Base-by-base conservation (phyloP, 1,140 invertebrate species). In the Drosophila tropicalis region DNA sequence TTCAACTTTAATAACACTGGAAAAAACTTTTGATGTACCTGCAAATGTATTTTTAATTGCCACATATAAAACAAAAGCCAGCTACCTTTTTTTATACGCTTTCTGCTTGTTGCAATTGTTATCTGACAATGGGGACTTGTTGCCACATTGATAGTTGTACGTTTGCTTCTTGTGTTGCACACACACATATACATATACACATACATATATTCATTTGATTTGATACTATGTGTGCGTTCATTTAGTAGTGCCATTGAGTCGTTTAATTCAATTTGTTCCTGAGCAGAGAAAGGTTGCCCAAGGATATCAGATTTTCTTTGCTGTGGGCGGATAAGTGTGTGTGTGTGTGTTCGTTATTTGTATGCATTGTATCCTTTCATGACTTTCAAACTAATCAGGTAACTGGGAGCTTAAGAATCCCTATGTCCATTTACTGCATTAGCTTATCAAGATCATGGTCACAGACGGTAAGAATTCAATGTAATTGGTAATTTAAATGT, bases 191-290 rank as follows among this genome's bases (percentile, higher is more conserved):
- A 60, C 13, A 5, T 29, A 29, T 29, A 55, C 39, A 74, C 25
- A 41, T 29, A 60, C 19, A 44, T 34, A 71, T 36, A 58, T 68
- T 61, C 13, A 41, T 34, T 61, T 56, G 25, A 55, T 61, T 70
- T 68, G 41, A 29, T 47, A 57, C 17, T 67, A n/a, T 25, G 41
- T 62, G 62, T 66, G 67, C 65, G 64, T 71, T 57, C 73, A 70
- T 62, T 76, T 54, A 13, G 34, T 58, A 25, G 40, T 76, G 64
- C 72, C 58, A 63, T 76, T 76, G 51, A 76, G 40, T 13, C 29
- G 58, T 69, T 68, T 64, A 76, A 69, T 76, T 76, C 72, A 76
- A 69, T 76, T 75, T 74, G 70, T 67, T 74, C 17, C 12, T 51
- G 44, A 51, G 44, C 17, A 51, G 44, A 22, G 44, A 51, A 51